Percentiles rank a stretch among this genome's conserved stretches.
phyloP scores from a whole-genome alignment of 2,888 invertebrate genomes.

The Fissipunctia ypsillon region DNA sequence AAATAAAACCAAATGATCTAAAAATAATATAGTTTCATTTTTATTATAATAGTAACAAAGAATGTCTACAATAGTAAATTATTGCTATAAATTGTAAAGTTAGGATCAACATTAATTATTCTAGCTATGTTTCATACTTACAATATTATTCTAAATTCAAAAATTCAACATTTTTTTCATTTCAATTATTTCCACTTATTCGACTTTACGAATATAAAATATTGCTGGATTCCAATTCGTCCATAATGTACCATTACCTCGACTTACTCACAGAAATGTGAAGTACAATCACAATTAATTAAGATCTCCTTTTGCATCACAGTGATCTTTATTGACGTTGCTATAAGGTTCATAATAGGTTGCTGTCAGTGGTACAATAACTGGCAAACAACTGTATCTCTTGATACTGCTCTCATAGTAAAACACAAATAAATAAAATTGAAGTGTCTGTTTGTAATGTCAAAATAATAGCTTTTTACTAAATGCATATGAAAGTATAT shows the following conservation, averaged over 20 bases:
- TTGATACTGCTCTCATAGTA: background rate
- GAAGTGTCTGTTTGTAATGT: no score
- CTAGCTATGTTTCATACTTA: slow-evolving; percentile 28
- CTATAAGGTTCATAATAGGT: background rate
- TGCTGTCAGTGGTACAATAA: background rate
- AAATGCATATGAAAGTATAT: no score
- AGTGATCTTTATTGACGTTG: background rate
- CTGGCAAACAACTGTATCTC: no score
- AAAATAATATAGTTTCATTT: slow-evolving; percentile 46
- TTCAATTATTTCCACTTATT: slow-evolving; percentile 21
- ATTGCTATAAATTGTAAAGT: slow-evolving; percentile 39
- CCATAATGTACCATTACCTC: no score
- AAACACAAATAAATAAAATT: no score
- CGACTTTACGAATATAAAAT: slow-evolving; percentile 14
- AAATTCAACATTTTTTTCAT: no score
- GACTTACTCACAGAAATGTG: background rate
- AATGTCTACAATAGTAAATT: slow-evolving; percentile 31
- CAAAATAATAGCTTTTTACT: no score
- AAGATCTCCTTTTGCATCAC: background rate
- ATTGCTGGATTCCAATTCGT: background rate
- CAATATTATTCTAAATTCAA: no score
- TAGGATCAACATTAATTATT: slow-evolving; percentile 28
- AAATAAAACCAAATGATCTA: slow-evolving; percentile 54
- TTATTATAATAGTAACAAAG: slow-evolving; percentile 37
- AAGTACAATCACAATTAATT: background rate